Base-by-base conservation (phyloP, 2,797 vertebrate species). In the Scarus forsteni region DNA sequence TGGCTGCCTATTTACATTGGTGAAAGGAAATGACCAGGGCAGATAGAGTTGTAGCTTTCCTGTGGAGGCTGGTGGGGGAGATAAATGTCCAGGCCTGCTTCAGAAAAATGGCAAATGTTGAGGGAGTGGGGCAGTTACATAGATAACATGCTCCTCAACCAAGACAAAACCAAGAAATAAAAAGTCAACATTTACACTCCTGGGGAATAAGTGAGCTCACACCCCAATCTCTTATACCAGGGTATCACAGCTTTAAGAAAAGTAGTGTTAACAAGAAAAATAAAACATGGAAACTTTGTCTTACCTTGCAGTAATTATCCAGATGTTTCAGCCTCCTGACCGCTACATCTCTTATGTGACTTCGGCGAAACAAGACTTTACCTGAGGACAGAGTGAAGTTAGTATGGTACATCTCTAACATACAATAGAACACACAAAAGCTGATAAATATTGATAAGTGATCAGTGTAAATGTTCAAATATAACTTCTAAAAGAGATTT, bases 261-360 rank as follows among this genome's bases (percentile, higher is more conserved):
- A 10, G 8, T 2, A 45, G 6, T 55, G 1, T 19, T 52, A n/a
- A 39, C 12, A 42, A 35, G 38, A 52, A 8, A 38, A 46, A 18
- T 42, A 36, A 71, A 51, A 60, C 39, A 54, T 1, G 4, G 8
- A 57, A 61, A 5, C 16, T 66, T 61, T 34, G 46, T 77, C 94
- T 95, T 95, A 98, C 97, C 94, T 97, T 95, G 95, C 97, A 98
- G 85, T 98, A 98, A 79, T 98, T 97, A 0, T 98, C 96, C 36
- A 98, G 95, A 85, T 97, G 97, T 74, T 95, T 97, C 87, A 98
- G 92, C 74, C 97, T 95, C 83, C 91, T 96, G 84, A 98, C 95
- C 0, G 97, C 97, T 13, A 98, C 97, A 0, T 98, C 97, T 85
- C 97, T 93, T 70, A 98, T 95, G 19, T 98, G 97, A 92, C 97